These are phyloP conservation scores for Macroglossus sobrinus DNA, from an alignment of 2,113 vertebrate genomes.

Conservation along the genomic window DNA sequence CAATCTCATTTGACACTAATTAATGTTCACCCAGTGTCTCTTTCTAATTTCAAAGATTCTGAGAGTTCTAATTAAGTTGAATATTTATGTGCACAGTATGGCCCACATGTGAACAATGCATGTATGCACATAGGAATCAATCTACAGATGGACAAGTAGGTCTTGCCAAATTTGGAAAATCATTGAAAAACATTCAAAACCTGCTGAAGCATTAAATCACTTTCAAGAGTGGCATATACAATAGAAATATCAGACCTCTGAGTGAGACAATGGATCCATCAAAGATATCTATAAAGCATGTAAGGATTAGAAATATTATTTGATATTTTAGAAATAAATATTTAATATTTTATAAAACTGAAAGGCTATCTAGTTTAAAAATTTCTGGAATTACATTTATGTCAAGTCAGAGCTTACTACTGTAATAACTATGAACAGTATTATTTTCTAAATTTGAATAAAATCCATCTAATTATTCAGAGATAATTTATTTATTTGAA, in stretches of 20 bases:
- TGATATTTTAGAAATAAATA: not conserved
- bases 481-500: not conserved
- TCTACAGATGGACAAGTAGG: not conserved
- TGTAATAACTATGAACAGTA: not conserved
- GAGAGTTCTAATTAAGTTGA: slow-evolving; percentile 24
- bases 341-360: not conserved
- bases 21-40: not conserved
- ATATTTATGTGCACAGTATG: not conserved
- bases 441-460: not conserved
- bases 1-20: not conserved
- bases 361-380: not conserved
- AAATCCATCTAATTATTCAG: not conserved
- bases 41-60: slow-evolving; percentile 35
- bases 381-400: not conserved
- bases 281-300: not conserved
- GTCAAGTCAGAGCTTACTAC: not conserved
- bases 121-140: slow-evolving; percentile 1
- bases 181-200: slow-evolving; percentile 24
- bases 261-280: not conserved
- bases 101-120: not conserved
- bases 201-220: slow-evolving; percentile 14
- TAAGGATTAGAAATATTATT: not conserved
- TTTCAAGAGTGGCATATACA: not conserved
- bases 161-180: slow-evolving; percentile 37
- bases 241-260: not conserved